Evolutionary conservation across 2,888 invertebrate genomes (phyloP), one percentile per base, ranked within the genome.

Genomic region (Syrista parreyssii): DNA sequence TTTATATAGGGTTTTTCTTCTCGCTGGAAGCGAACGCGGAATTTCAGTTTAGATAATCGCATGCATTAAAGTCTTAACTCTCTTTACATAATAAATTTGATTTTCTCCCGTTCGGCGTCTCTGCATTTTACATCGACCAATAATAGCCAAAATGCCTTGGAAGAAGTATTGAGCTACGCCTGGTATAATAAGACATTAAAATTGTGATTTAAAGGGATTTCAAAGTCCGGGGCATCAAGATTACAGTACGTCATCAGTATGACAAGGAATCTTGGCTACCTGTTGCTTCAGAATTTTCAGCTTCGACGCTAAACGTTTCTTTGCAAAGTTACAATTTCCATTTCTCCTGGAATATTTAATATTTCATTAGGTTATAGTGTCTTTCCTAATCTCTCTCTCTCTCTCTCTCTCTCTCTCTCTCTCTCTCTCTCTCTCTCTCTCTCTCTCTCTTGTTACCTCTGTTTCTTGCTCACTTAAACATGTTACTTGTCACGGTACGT

Each of bases 1-100:
- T 71, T 71, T 55, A 55, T 9, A 55, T 1, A 55, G 55, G 2
- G 9, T 2, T 55, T 55, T 55, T 55, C 6, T 23, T 55, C 23
- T 23, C 9, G 23, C 32, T 31, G 9, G 12, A 55, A 33, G 32
- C 31, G 71, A 71, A 12, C 55, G 32, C 31, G 15, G 3, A 33
- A 33, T 33, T 71, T 35, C 40, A 34, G 36, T 32, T 68, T 12
- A 32, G 33, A 33, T 77, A 74, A 77, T 77, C 77, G 34, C 77
- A 74, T 77, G 77, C 77, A 77, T 77, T 74, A 77, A 68, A 77
- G 74, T 74, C 77, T 74, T 77, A 77, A 74, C 68, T 74, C n/a
- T 36, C 31, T 77, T 77, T 77, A 68, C 77, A 77, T 77, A 74
- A 77, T 74, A 68, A 74, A 77, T 77, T 68, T 55, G 74, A 77